phyloP scores from a whole-genome alignment of 2,888 invertebrate species.

The Drosophila nr. medialis region DNA sequence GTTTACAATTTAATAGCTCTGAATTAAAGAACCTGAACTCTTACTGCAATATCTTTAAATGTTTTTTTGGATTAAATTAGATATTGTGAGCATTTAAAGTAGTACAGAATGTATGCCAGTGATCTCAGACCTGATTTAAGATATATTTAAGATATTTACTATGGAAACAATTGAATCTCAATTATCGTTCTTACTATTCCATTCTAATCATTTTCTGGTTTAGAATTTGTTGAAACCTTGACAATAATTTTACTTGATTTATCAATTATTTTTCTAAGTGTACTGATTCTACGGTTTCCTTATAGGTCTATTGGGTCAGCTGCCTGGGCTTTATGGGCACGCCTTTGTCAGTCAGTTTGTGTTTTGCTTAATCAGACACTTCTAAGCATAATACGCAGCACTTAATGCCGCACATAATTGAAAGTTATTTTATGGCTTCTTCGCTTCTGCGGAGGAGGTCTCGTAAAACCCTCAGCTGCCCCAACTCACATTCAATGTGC shows the following conservation, averaged over 20 bases:
- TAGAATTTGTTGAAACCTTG: background rate
- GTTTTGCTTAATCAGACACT: conserved; percentile 40
- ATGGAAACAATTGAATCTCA: background rate
- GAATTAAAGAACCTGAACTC: background rate
- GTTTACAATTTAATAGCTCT: background rate
- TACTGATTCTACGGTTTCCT: conserved; percentile 48
- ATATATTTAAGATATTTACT: background rate
- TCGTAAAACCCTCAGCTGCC: conserved; percentile 58
- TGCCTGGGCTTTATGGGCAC: conserved; percentile 58
- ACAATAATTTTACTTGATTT: background rate
- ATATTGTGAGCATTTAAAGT: background rate
- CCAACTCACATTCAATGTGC: conserved; percentile 48
- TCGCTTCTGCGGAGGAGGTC: conserved; percentile 17
- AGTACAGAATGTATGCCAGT: background rate
- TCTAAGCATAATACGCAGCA: conserved; percentile 49
- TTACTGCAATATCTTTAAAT: background rate
- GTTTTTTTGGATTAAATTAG: background rate
- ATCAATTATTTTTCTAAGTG: background rate
- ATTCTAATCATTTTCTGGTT: background rate
- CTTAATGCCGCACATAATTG: conserved; percentile 67
- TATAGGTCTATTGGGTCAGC: conserved; percentile 33
- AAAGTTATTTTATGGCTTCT: conserved; percentile 78
- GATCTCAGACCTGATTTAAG: too few species aligned
- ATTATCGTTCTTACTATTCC: background rate
- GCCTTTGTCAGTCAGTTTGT: conserved; percentile 12